Evolutionary conservation across 2,888 invertebrate species (phyloP), one percentile per base, ranked within the genome.

Genomic region (Platerodrilus igneus): DNA sequence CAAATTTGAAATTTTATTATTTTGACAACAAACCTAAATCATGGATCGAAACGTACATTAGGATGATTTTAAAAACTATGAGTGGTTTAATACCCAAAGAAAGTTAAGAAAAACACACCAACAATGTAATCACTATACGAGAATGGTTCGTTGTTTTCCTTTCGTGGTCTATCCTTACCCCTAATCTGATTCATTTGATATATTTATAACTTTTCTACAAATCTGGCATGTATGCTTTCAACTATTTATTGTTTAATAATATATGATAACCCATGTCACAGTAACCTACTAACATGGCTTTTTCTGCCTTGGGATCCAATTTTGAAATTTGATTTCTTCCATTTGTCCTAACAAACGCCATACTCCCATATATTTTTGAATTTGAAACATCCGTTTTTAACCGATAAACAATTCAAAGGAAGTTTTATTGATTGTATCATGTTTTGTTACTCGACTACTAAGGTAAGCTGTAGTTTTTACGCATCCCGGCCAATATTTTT

Each of bases 241-340:
- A 27, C 13, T 4, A 13, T 11, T 27, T 29, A 13, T 16, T 13
- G 18, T 13, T 15, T 15, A 29, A 15, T 18, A 15, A n/a, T 7
- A 29, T 18, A 7, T 17, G 8, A 3, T 29, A 15, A 10, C 29
- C 29, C 29, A 29, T 18, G 7, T 29, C 18, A 15, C 3, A 14
- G 16, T 29, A 16, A 29, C 29, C 29, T 5, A 29, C 17, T 18
- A n/a, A n/a, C n/a, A n/a, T n/a, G n/a, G n/a, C 14, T 4, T 5
- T 15, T 16, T 4, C 25, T 14, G 7, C 14, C 14, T 3, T 4
- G 3, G 8, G 11, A 10, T 10, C 14, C 14, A 25, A 10, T n/a
- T 25, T 25, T 25, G 3, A 13, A 9, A 14, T 13, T 25, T 25
- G 11, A 11, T 14, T 25, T 25, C 11, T 25, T 7, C n/a, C n/a